Base-by-base conservation (phyloP, 2,113 vertebrate genomes). In the Okapia johnstoni region DNA sequence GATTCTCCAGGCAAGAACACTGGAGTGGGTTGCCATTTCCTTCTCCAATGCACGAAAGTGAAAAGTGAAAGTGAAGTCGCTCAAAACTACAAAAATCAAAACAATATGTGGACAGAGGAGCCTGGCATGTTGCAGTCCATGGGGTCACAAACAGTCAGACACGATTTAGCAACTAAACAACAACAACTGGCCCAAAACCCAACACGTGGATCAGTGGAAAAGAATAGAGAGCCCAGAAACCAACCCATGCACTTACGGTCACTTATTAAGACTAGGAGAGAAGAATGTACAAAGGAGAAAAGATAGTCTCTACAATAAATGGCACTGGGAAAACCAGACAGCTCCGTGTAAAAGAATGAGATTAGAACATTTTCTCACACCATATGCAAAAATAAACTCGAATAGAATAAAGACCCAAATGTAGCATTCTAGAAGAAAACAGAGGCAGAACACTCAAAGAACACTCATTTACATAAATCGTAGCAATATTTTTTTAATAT, bases 81-180 rank as follows among this genome's bases (percentile, higher is more conserved):
- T 40, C 40, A 40, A 40, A 77, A 15, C 43, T 77, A 48, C 25
- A 77, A 43, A 48, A 77, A 30, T 28, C 76, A 77, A 77, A 77
- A 77, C 26, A 77, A 8, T 30, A 48, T 16, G 43, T 70, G n/a
- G 17, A 70, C 63, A 70, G 9, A 21, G 63, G 63, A 70, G n/a
- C 63, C 63, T 70, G n/a, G n/a, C 4, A 0, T 36, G n/a, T 21
- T 36, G 63, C n/a, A 70, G 63, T 36, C 63, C 63, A 70, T 11
- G n/a, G 63, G 17, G 63, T 36, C 17, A 21, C n/a, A 70, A 66
- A 66, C 2, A 36, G 9, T 70, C 0, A 0, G 19, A 70, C n/a
- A 70, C 1, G 1, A 36, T 70, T 36, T 21, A 36, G n/a, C 63
- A 70, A 21, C 63, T 21, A 11, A 36, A 36, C 17, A 36, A 60